Percentiles rank a stretch among this genome's conserved stretches.
Conservation (phyloP, 1,140 invertebrate genomes). For the Pogonomyrmex barbatus region DNA sequence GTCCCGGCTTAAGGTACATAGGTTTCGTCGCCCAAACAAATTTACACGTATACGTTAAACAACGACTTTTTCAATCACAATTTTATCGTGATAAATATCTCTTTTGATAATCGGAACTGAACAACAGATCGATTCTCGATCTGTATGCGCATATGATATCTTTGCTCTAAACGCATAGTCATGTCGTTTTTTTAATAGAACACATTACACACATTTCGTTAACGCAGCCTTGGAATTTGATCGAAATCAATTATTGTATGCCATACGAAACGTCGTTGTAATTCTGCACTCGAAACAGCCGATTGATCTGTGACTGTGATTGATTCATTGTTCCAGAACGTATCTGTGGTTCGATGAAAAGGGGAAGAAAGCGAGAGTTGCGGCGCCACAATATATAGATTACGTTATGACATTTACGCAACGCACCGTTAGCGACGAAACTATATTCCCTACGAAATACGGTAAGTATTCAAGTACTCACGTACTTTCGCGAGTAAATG, state of each 20-base stretch:
- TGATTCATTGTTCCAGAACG: constrained; percentile 88
- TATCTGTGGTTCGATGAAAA: constrained; percentile 99
- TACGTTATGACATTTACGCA: constrained; percentile 99
- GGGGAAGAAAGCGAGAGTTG: constrained; percentile 98
- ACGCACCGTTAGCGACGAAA: constrained; percentile 98
- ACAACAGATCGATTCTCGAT: background rate
- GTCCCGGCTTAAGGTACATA: constrained; percentile 94
- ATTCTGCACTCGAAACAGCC: background rate
- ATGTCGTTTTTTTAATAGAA: background rate
- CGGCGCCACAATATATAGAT: constrained; percentile 99
- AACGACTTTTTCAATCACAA: background rate
- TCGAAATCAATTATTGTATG: background rate
- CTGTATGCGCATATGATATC: background rate
- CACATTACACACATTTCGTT: background rate
- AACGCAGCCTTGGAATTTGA: background rate
- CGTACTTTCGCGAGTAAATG: no score
- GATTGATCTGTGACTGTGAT: background rate
- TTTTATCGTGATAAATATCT: background rate
- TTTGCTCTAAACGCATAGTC: background rate
- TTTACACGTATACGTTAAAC: background rate
- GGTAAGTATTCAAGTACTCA: constrained; percentile 88
- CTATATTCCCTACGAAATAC: constrained; percentile 99
- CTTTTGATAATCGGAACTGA: background rate
- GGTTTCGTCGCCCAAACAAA: background rate
- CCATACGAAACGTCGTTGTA: background rate